Evolutionary conservation across 2,888 invertebrate genomes (phyloP), one percentile per base, ranked within the genome.

Genomic region (Ametastegia equiseti): DNA sequence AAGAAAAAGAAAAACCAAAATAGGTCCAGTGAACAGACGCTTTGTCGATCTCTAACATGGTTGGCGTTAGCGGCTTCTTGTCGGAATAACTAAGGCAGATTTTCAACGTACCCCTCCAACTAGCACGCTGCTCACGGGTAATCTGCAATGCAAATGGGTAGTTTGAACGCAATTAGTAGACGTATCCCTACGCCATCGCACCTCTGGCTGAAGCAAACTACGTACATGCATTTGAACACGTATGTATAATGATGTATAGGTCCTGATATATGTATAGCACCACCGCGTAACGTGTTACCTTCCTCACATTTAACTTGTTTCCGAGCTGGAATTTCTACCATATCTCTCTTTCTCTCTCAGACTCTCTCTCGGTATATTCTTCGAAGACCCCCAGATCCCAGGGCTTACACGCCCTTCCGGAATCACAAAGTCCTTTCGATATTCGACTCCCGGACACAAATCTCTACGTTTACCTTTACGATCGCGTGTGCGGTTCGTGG

Each of bases 111-210:
- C 45, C 36, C 36, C n/a, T n/a, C n/a, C n/a, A n/a, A n/a, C n/a
- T n/a, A n/a, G n/a, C n/a, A n/a, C n/a, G n/a, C n/a, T 3, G 50
- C 19, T 71, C 45, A 15, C 7, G 75, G 5, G 19, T 54, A 75
- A 75, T 75, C 45, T 75, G 54, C 50, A 75, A 36, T 75, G 75
- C 75, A 75, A 75, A 75, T 75, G 54, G 75, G 75, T 75, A 75
- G 75, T 75, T 75, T 75, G 19, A 75, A 54, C 75, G 75, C 75
- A 54, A 75, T 75, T 75, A 75, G 75, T 50, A 75, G 54, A 33
- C 33, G 50, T 75, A 75, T 75, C 54, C 75, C 36, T n/a, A n/a
- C n/a, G n/a, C n/a, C n/a, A n/a, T n/a, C n/a, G 19, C 36, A 54
- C 19, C 33, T 1, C 36, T 45, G 23, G 54, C 54, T 19, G 75